Evolutionary conservation across 2,888 invertebrate species (phyloP), one percentile per base, ranked within the genome.

Genomic region (Chironomus riparius): DNA sequence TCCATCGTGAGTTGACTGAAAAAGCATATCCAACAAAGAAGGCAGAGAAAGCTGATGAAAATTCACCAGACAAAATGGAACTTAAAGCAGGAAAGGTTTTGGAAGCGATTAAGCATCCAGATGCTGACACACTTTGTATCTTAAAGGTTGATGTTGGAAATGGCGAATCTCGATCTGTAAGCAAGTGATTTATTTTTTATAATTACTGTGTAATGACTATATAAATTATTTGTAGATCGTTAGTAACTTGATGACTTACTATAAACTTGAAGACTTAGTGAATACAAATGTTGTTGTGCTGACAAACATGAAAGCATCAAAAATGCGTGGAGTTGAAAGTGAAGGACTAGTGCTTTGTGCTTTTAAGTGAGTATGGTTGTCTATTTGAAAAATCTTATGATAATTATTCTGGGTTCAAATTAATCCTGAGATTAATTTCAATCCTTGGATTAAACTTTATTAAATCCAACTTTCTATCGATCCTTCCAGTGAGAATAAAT

Each of bases 231-330:
- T 56, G 3, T 65, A 79, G 79, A 85, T 92, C 77, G 91, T 92
- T 78, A 97, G 97, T 80, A 98, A 98, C 1, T 87, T 99, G 78
- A 98, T 97, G 0, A 94, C 95, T 81, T 95, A 89, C 85, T 91
- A 97, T 18, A 91, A 95, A 12, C 86, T 95, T 74, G 95, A 97
- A 81, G 90, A 97, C 84, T 93, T 98, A 91, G 87, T 92, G 81
- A 88, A 95, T 80, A 88, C 95, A 77, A 86, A 93, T 84, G 98
- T 97, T 4, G 92, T 98, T 4, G 94, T 98, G 3, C 85, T 99
- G 71, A 97, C 97, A 80, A 99, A 99, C 84, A 87, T 99, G 71
- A 99, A 99, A 85, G 91, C 98, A 50, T 96, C 95, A 13, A 98
- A 97, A 87, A 94, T 98, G 91, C 88, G 97, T 78, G 97, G 97